Evolutionary conservation across 2,797 vertebrate species (phyloP).

Genomic region (Poeciliopsis paucimaculata): DNA sequence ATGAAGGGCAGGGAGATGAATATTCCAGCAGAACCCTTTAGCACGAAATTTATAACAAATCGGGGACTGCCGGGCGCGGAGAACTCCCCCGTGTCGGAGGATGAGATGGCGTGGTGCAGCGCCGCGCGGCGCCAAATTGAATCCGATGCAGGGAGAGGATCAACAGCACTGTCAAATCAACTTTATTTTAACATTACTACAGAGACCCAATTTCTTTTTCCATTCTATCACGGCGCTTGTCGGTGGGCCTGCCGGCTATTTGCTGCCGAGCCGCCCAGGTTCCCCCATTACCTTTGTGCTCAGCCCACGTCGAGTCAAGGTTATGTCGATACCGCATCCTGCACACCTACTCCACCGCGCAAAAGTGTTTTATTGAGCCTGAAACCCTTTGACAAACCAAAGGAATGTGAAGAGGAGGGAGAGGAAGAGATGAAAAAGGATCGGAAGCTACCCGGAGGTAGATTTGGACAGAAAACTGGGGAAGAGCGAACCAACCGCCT

Average conservation of each 20-base stretch:
- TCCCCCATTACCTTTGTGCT: slow-evolving; percentile 47
- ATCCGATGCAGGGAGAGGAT: slow-evolving; percentile 42
- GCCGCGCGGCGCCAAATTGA: slow-evolving; percentile 8
- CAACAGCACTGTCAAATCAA: slow-evolving; percentile 57
- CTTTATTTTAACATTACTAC: slow-evolving; percentile 65
- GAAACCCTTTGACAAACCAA: slow-evolving; percentile 56
- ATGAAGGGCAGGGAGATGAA: background rate
- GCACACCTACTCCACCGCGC: slow-evolving; percentile 50
- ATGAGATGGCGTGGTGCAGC: slow-evolving; percentile 6
- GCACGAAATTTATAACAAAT: slow-evolving; percentile 8
- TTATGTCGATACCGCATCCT: slow-evolving; percentile 60
- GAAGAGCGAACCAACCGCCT: slow-evolving; percentile 36
- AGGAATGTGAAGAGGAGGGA: slow-evolving; percentile 45
- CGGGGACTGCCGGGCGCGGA: background rate
- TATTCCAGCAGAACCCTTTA: slow-evolving; percentile 4
- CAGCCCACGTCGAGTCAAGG: slow-evolving; percentile 66
- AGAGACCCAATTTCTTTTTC: slow-evolving; percentile 53
- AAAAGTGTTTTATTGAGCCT: slow-evolving; percentile 56
- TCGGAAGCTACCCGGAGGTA: slow-evolving; percentile 28
- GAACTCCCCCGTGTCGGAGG: slow-evolving; percentile 10
- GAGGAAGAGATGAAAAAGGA: slow-evolving; percentile 42
- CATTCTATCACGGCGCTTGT: slow-evolving; percentile 36
- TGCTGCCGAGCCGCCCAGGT: slow-evolving; percentile 40
- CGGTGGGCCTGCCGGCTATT: slow-evolving; percentile 48
- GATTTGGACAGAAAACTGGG: slow-evolving; percentile 27